Base-by-base conservation (phyloP, 2,797 vertebrate genomes). In the Sternotherus odoratus region DNA sequence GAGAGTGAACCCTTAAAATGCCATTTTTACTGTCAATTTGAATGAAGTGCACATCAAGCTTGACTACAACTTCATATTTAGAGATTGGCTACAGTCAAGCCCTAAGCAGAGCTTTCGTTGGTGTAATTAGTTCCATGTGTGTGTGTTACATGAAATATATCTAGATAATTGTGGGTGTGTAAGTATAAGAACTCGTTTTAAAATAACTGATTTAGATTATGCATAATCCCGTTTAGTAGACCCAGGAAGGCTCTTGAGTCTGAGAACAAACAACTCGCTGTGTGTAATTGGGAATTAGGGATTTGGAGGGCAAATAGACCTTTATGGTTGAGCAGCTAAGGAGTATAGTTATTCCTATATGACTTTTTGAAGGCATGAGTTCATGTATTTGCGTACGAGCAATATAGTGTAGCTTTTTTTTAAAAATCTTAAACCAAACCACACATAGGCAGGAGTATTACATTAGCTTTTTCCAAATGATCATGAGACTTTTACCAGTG, bases 261-360 rank as follows among this genome's bases (percentile, higher is more conserved):
- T 2, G 49, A 48, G n/a, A 89, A 77, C 23, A 91, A 36, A 36
- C 8, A 77, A 28, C 19, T 57, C n/a, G 12, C n/a, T 53, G 51
- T 79, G 1, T 82, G 9, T 48, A 8, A 54, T 54, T 79, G 83
- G 87, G 39, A 91, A 56, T 66, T 63, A 88, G 81, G 15, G 17
- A 43, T 85, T 81, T 12, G 33, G 72, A 54, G 66, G 74, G 8
- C 10, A 86, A 77, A 33, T 17, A n/a, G 4, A 11, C 50, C 60
- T 19, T 1, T 50, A 17, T 12, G 33, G 5, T 77, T 12, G 4
- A 30, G 63, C 56, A 66, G 6, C 4, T 46, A 1, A 69, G 39
- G 5, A 24, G 1, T 33, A 1, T 1, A 63, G 19, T 74, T 0
- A 0, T 24, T 74, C 83, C 8, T 21, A n/a, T 21, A n/a, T 1